A percentile compares a stretch with the other conserved stretches of the same genome.
Evolutionary conservation across 2,797 vertebrate species (phyloP).

Genomic region (Pterois miles): DNA sequence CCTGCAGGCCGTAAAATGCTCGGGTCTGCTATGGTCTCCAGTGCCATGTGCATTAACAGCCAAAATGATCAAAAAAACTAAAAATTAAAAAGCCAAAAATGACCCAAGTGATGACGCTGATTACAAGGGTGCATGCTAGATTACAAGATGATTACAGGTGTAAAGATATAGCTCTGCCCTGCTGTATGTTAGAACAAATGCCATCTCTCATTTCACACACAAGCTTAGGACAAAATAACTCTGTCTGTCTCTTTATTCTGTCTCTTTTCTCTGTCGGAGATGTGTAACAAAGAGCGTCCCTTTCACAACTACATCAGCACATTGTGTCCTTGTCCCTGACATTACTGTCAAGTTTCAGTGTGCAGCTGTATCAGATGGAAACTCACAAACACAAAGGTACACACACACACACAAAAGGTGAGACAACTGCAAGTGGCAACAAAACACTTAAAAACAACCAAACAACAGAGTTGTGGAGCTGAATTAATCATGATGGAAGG

Average conservation of each 20-base stretch:
- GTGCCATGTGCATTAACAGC: too few relatives aligned
- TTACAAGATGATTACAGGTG: slow-evolving; percentile 14
- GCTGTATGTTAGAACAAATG: not conserved
- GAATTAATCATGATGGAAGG: not conserved
- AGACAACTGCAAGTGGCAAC: not conserved
- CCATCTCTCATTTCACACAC: slow-evolving; percentile 18
- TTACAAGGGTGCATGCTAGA: not conserved
- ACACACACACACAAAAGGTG: not conserved
- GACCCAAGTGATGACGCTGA: not conserved
- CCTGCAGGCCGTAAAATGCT: too few relatives aligned
- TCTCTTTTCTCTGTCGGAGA: slow-evolving; percentile 4
- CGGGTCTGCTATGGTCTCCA: too few relatives aligned
- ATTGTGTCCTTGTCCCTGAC: slow-evolving; percentile 17
- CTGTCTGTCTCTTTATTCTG: not conserved
- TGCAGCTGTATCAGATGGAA: slow-evolving; percentile 34
- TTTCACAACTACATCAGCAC: slow-evolving; percentile 37
- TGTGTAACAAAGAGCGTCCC: slow-evolving; percentile 21
- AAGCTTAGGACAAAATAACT: slow-evolving; percentile 13
- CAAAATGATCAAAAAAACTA: not conserved
- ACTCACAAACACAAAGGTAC: not conserved
- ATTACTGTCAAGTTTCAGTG: slow-evolving; percentile 38
- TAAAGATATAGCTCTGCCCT: not conserved
- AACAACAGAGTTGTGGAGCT: not conserved
- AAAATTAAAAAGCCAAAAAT: not conserved
- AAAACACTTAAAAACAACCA: not conserved